Conservation (phyloP, 2,113 vertebrate species). For the Copsychus sechellarum region DNA sequence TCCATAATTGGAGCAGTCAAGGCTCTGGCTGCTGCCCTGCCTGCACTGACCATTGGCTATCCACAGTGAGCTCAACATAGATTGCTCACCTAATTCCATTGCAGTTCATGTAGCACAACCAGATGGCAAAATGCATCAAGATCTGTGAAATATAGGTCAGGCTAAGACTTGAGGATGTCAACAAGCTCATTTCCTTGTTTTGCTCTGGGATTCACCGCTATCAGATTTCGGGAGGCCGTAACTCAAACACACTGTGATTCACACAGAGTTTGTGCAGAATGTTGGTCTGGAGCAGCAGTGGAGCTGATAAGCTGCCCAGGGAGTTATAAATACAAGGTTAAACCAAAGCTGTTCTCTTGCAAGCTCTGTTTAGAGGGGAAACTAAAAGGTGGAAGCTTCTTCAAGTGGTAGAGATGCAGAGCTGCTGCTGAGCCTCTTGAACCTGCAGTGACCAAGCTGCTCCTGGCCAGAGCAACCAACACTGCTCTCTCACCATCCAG, state of each 20-base stretch:
- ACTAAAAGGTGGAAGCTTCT: neutral
- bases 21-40: neutral
- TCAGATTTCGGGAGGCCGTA: neutral
- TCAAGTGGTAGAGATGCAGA: neutral
- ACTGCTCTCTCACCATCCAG: fast-evolving
- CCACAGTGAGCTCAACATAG: neutral
- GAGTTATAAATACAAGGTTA: neutral
- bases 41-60: neutral
- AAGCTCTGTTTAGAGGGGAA: neutral
- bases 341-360: neutral
- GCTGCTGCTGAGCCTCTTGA: neutral
- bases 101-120: neutral
- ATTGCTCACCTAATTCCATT: neutral
- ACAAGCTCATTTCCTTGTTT: neutral
- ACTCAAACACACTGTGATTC: neutral
- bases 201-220: slow-evolving; percentile 6
- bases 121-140: neutral
- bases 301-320: neutral
- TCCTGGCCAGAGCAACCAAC: neutral
- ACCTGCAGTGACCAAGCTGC: neutral
- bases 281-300: neutral
- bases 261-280: neutral
- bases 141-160: neutral
- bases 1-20: neutral
- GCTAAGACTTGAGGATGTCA: neutral